phyloP scores from a whole-genome alignment of 2,797 vertebrate species.

The Enteromius trimaculatus region DNA sequence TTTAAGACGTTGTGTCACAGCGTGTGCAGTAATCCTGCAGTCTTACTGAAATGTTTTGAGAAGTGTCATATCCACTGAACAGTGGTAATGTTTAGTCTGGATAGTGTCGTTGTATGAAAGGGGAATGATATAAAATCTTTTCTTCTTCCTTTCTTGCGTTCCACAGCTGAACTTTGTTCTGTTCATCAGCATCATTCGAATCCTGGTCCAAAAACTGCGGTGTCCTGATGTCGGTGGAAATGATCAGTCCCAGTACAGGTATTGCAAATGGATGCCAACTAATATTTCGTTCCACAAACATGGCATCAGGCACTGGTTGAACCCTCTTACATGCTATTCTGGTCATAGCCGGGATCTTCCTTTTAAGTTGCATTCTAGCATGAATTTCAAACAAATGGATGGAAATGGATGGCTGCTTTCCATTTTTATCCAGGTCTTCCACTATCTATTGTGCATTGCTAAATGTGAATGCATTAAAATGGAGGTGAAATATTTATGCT shows the following conservation, averaged over 20 bases:
- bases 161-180: conserved; percentile 89
- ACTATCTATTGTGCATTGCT: conserved; percentile 27
- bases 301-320: neutral
- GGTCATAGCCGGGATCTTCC: conserved; percentile 34
- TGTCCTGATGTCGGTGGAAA: conserved; percentile 88
- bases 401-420: conserved; percentile 30
- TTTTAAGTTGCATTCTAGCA: conserved; percentile 7
- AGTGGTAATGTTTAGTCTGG: conserved; percentile 2
- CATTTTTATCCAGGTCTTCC: conserved; percentile 43
- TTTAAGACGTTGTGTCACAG: neutral
- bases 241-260: conserved; percentile 91
- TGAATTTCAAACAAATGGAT: conserved; percentile 30
- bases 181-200: conserved; percentile 91
- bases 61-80: conserved; percentile 9
- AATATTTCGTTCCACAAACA: conserved; percentile 17
- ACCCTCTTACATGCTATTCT: conserved; percentile 12
- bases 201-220: conserved; percentile 90
- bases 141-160: conserved; percentile 49
- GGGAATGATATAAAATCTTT: neutral
- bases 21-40: neutral
- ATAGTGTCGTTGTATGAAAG: conserved; percentile 29
- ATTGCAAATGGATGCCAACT: conserved; percentile 40
- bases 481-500: conserved; percentile 47
- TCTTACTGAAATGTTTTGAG: conserved; percentile 7
- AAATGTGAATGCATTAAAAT: conserved; percentile 40